These are phyloP conservation scores for Euphonia xanthogaster DNA, from an alignment of 2,797 vertebrate species.

Conservation along the genomic window DNA sequence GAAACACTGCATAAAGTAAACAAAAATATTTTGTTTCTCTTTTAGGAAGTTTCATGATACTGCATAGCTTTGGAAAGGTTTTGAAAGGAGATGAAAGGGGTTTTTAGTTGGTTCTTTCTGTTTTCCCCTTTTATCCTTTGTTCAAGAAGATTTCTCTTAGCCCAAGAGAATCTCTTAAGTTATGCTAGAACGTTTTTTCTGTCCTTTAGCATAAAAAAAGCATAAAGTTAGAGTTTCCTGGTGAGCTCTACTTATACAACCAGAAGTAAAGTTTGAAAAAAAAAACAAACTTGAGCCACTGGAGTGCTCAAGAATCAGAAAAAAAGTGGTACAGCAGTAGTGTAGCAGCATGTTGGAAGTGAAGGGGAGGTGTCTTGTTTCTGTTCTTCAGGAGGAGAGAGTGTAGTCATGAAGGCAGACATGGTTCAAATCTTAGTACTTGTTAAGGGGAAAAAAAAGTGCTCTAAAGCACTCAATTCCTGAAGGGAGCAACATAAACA, in stretches of 20 bases:
- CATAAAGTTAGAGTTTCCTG: background rate
- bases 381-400: background rate
- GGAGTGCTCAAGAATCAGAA: background rate
- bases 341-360: background rate
- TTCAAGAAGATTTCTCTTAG: background rate
- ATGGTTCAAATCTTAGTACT: background rate
- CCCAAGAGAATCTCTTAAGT: background rate
- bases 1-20: background rate
- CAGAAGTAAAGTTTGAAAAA: background rate
- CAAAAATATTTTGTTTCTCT: background rate
- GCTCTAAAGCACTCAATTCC: background rate
- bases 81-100: background rate
- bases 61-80: background rate
- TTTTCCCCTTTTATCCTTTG: background rate
- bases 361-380: too few species aligned
- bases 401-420: background rate
- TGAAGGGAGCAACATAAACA: background rate
- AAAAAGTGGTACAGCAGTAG: background rate
- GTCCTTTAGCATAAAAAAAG: background rate
- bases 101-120: background rate
- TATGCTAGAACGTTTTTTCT: background rate
- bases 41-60: background rate
- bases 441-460: background rate
- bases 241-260: background rate
- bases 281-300: background rate